A percentile compares a stretch with the other conserved stretches of the same genome.
Conservation (phyloP, 2,113 vertebrate genomes). For the Redunca redunca region DNA sequence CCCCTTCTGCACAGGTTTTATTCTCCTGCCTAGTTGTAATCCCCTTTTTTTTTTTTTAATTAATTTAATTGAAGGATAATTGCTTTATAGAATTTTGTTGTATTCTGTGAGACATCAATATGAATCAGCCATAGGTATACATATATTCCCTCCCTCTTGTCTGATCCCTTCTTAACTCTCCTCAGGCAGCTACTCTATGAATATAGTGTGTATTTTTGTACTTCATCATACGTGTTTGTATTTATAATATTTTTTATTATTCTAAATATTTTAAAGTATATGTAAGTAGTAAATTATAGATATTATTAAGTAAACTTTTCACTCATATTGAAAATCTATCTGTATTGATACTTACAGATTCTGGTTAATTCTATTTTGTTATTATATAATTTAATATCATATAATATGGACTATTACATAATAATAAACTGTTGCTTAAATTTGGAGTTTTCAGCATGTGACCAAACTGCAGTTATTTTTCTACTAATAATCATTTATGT, state of each 20-base stretch:
- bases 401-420: not conserved
- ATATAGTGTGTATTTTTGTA: constrained; percentile 13
- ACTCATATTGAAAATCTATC: not conserved
- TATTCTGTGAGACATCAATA: not conserved
- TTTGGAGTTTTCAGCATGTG: not conserved
- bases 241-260: not conserved
- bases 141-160: not conserved
- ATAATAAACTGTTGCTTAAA: not conserved
- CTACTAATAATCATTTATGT: not conserved
- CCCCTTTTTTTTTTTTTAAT: not conserved
- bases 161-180: not conserved
- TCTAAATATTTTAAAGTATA: not conserved
- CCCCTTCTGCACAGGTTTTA: not conserved
- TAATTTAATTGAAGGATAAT: not conserved
- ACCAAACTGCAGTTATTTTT: not conserved
- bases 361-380: not conserved
- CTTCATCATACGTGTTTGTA: not conserved
- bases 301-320: not conserved
- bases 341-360: not conserved
- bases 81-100: not conserved
- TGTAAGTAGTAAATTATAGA: not conserved
- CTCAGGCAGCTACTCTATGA: not conserved
- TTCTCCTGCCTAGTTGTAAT: not conserved
- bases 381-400: not conserved
- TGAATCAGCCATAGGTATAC: not conserved